These are phyloP conservation scores for Panorpa germanica DNA, from an alignment of 2,888 invertebrate genomes.

Conservation along the genomic window DNA sequence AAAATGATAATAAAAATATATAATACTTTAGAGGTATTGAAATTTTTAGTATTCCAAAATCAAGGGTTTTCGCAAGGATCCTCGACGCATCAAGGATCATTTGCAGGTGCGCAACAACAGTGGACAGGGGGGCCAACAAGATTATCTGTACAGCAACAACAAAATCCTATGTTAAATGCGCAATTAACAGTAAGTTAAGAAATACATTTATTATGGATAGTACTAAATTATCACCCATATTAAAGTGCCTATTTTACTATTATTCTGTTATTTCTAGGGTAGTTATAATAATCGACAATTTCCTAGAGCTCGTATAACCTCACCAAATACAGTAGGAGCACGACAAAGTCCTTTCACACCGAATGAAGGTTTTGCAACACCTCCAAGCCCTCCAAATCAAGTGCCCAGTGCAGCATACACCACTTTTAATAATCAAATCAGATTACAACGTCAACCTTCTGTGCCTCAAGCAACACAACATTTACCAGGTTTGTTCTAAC, in stretches of 20 bases:
- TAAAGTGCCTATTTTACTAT: slow-evolving; percentile 9
- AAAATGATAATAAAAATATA: not conserved
- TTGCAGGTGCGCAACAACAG: slow-evolving; percentile 12
- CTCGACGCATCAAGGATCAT: slow-evolving; percentile 13
- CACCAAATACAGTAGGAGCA: slow-evolving; percentile 20
- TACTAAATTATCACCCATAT: too few species aligned
- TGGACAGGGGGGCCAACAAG: slow-evolving; percentile 16
- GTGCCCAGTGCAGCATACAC: slow-evolving; percentile 15
- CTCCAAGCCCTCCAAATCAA: slow-evolving; percentile 18
- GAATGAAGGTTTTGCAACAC: slow-evolving; percentile 17
- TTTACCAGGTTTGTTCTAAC: slow-evolving; percentile 20
- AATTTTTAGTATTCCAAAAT: too few species aligned
- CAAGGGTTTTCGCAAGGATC: slow-evolving; percentile 25
- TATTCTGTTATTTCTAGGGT: slow-evolving; percentile 14
- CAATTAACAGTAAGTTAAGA: slow-evolving; percentile 55
- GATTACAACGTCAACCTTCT: slow-evolving; percentile 23
- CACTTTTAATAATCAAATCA: slow-evolving; percentile 20
- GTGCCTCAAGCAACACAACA: slow-evolving; percentile 25
- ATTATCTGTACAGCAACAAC: slow-evolving; percentile 48
- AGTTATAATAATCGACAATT: slow-evolving; percentile 19
- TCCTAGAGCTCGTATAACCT: slow-evolving; percentile 19
- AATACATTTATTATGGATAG: slow-evolving; percentile 4
- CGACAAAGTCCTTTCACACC: slow-evolving; percentile 23
- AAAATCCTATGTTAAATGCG: slow-evolving; percentile 80
- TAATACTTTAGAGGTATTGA: not conserved